A percentile compares a stretch with the other conserved stretches of the same genome.
Evolutionary conservation across 2,113 vertebrate genomes (phyloP).

Genomic region (Zosterops lateralis): DNA sequence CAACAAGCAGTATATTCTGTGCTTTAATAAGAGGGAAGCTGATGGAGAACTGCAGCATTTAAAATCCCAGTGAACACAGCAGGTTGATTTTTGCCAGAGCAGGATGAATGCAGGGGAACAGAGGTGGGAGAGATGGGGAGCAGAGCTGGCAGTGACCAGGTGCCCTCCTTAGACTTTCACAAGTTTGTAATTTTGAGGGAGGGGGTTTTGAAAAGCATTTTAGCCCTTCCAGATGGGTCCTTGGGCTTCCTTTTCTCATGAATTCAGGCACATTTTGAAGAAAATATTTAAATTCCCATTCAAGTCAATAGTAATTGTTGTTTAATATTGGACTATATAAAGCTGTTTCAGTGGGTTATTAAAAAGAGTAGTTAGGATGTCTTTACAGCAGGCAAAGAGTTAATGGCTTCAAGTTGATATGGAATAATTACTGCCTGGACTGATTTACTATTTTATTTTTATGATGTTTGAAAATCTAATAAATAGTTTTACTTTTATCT

Average conservation of each 20-base stretch:
- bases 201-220: background rate
- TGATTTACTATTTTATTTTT: constrained; percentile 65
- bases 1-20: constrained; percentile 50
- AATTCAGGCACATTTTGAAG: constrained; percentile 78
- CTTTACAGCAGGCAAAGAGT: constrained; percentile 71
- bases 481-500: constrained; percentile 70
- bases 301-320: constrained; percentile 71
- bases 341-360: constrained; percentile 64
- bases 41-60: constrained; percentile 41
- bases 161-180: constrained; percentile 74
- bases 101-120: background rate
- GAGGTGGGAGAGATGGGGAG: constrained; percentile 44
- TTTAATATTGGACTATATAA: constrained; percentile 68
- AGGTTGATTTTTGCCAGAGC: background rate
- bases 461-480: constrained; percentile 63
- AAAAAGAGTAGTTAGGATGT: constrained; percentile 65
- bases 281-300: constrained; percentile 78
- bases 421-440: constrained; percentile 50
- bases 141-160: constrained; percentile 72
- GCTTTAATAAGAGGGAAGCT: constrained; percentile 45
- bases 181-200: constrained; percentile 70
- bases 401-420: constrained; percentile 63
- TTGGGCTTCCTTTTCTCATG: constrained; percentile 65
- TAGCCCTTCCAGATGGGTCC: constrained; percentile 67
- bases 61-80: background rate